Conservation (phyloP, 2,888 invertebrate genomes). For the Rhorus exstirpatorius region DNA sequence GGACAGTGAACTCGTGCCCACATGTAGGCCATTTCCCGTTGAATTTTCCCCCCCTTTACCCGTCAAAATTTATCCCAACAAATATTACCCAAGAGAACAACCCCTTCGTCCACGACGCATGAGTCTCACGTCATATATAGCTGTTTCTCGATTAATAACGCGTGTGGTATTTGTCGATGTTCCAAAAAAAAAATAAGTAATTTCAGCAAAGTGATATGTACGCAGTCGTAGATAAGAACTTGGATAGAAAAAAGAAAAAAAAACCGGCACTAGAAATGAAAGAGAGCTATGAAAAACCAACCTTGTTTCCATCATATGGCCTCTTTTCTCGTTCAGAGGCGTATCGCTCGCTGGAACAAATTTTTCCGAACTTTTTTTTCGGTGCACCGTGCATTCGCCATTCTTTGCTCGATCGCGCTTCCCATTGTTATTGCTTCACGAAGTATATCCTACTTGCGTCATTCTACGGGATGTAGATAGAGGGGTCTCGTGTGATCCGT, state of each 20-base stretch:
- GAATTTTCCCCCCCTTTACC: conserved; percentile 40
- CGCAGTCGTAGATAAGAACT: conserved; percentile 12
- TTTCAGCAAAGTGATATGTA: background rate
- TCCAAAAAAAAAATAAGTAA: background rate
- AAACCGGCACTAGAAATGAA: background rate
- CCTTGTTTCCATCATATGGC: background rate
- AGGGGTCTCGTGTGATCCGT: conserved; percentile 28
- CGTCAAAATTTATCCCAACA: background rate
- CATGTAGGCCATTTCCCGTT: conserved; percentile 52
- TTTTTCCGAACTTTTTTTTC: conserved; percentile 25
- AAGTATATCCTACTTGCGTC: conserved; percentile 13
- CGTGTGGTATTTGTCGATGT: background rate
- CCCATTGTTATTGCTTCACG: conserved; percentile 53
- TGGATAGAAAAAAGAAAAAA: conserved; percentile 5
- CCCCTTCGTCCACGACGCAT: background rate
- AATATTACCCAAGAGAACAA: background rate
- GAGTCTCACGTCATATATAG: background rate
- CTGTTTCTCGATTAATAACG: background rate
- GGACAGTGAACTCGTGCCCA: conserved; percentile 34
- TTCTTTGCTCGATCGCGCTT: conserved; percentile 31
- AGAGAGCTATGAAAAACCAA: conserved; percentile 2
- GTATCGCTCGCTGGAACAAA: background rate
- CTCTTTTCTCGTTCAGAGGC: background rate
- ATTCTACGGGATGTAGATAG: conserved; percentile 20
- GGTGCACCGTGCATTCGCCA: background rate